Evolutionary conservation across 2,888 invertebrate species (phyloP).

Genomic region (Sphaeridia pumilis): DNA sequence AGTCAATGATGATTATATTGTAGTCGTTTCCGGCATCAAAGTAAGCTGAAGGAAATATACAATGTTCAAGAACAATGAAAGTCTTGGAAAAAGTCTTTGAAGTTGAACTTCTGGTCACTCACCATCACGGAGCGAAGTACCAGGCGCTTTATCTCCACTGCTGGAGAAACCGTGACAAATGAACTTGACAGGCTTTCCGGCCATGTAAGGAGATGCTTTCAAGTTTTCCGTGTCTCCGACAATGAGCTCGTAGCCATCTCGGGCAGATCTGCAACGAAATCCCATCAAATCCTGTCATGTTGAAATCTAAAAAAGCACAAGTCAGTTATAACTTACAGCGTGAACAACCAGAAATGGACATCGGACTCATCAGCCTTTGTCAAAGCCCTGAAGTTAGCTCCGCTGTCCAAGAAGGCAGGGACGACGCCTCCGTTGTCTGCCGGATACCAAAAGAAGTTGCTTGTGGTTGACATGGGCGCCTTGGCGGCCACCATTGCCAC

Average conservation of each 20-base stretch:
- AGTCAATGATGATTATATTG: constrained; percentile 20
- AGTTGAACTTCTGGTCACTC: not conserved
- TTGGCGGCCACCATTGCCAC: no score
- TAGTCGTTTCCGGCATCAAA: constrained; percentile 1
- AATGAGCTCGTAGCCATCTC: not conserved
- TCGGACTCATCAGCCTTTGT: constrained; percentile 23
- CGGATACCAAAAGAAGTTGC: constrained; percentile 26
- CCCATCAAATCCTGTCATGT: no score
- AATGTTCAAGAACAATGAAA: no score
- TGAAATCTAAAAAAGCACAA: no score
- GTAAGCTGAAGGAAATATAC: constrained; percentile 15
- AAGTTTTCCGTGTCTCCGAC: constrained; percentile 5
- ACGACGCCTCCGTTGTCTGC: constrained; percentile 24
- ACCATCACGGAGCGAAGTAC: constrained; percentile 18
- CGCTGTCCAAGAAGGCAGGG: constrained; percentile 27
- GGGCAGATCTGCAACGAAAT: no score
- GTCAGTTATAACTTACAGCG: constrained; percentile 25
- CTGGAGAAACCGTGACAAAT: constrained; percentile 31
- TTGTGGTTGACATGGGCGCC: no score
- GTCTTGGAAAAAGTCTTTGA: not conserved
- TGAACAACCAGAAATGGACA: constrained; percentile 29
- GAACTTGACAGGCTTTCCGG: constrained; percentile 22
- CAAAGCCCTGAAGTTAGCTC: constrained; percentile 2
- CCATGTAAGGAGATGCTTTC: constrained; percentile 14
- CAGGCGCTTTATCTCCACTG: constrained; percentile 17